Conservation (phyloP, 1,140 invertebrate genomes). For the Drosophila ficusphila region DNA sequence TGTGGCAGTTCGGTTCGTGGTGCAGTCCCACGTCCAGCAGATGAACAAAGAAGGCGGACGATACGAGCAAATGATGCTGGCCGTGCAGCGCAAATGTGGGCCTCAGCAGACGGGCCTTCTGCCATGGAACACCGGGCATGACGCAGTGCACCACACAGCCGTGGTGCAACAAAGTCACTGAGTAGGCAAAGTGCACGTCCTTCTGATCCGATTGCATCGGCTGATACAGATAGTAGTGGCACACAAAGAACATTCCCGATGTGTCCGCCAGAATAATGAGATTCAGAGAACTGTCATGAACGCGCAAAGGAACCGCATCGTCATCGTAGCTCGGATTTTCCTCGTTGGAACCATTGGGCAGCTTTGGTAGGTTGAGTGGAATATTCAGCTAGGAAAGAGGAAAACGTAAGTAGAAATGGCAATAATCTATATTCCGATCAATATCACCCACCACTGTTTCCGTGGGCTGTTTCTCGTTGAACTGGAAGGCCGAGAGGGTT, state of each 20-base stretch:
- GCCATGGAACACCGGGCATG: slow-evolving; percentile 91
- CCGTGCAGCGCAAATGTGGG: slow-evolving; percentile 90
- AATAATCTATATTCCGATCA: no score
- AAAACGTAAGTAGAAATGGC: not conserved
- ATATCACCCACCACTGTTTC: slow-evolving; percentile 90
- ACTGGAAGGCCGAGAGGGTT: slow-evolving; percentile 92
- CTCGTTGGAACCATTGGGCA: slow-evolving; percentile 85
- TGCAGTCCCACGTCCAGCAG: slow-evolving; percentile 91
- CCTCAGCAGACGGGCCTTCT: slow-evolving; percentile 88
- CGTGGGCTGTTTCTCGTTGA: slow-evolving; percentile 92
- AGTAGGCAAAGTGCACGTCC: slow-evolving; percentile 92
- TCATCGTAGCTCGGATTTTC: slow-evolving; percentile 89
- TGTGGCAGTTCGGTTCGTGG: slow-evolving; percentile 92
- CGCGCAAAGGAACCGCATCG: slow-evolving; percentile 90
- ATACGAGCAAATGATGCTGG: slow-evolving; percentile 90
- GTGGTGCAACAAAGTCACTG: slow-evolving; percentile 91
- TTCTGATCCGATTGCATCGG: slow-evolving; percentile 87
- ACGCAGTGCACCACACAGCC: slow-evolving; percentile 92
- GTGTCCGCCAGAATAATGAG: slow-evolving; percentile 90
- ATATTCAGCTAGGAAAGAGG: slow-evolving; percentile 90
- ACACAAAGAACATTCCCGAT: slow-evolving; percentile 90
- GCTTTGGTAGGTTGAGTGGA: slow-evolving; percentile 91
- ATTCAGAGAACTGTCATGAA: slow-evolving; percentile 92
- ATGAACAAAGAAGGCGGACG: slow-evolving; percentile 91
- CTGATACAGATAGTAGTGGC: slow-evolving; percentile 94